These are phyloP conservation scores for Muricea muricata DNA, from an alignment of 92 coral and sea anemone species.

Conservation along the genomic window DNA sequence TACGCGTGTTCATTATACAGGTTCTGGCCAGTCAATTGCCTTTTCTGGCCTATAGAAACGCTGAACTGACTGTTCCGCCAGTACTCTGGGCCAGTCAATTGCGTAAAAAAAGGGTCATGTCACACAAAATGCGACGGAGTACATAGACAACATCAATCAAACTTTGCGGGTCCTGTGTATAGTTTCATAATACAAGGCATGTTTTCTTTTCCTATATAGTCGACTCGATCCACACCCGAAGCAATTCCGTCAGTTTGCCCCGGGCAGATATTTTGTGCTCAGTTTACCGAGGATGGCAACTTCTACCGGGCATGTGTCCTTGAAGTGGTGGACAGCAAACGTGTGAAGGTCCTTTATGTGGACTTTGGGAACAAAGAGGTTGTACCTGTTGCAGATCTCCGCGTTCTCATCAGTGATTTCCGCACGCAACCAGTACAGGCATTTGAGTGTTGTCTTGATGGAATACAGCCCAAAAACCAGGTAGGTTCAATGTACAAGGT, in stretches of 20 bases:
- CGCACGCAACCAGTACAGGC: conserved; percentile 85
- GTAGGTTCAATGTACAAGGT: conserved; percentile 33
- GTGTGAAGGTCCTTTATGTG: conserved; percentile 74
- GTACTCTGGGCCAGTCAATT: no score
- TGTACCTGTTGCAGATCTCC: conserved; percentile 66
- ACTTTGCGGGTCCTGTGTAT: no score
- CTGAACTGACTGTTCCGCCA: no score
- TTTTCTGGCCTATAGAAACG: no score
- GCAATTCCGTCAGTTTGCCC: conserved; percentile 46
- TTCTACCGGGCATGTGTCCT: conserved; percentile 82
- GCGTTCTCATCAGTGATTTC: conserved; percentile 71
- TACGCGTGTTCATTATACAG: no score
- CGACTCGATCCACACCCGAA: conserved; percentile 31
- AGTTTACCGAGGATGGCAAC: conserved; percentile 73
- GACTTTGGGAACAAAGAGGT: conserved; percentile 90
- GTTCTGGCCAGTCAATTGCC: no score
- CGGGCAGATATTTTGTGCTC: conserved; percentile 86
- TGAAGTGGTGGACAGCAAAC: conserved; percentile 42
- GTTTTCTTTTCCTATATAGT: no score
- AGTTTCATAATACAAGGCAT: no score
- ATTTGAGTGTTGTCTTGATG: conserved; percentile 76
- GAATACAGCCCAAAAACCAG: conserved; percentile 51
- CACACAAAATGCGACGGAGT: no score
- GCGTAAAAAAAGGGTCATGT: no score
- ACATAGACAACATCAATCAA: no score